Evolutionary conservation across 1,140 invertebrate genomes (phyloP).

Genomic region (Ladona fulva): DNA sequence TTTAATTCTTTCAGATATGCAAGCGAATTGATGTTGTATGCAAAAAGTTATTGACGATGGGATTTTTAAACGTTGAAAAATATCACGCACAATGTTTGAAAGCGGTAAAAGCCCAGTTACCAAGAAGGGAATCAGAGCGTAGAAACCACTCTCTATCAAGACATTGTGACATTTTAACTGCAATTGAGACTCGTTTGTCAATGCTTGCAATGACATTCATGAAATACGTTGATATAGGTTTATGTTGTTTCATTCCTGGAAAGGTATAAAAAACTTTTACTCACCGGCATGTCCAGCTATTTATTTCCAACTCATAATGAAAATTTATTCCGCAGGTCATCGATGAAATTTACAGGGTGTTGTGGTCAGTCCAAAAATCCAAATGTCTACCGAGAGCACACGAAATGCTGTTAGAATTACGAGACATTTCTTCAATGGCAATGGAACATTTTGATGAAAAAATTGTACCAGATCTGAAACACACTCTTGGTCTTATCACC

Average conservation of each 20-base stretch:
- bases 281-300: background rate
- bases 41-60: slow-evolving; percentile 64
- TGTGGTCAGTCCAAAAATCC: slow-evolving; percentile 55
- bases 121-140: slow-evolving; percentile 79
- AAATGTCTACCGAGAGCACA: slow-evolving; percentile 63
- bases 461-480: slow-evolving; percentile 53
- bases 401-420: slow-evolving; percentile 76
- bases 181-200: slow-evolving; percentile 81
- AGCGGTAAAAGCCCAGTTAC: slow-evolving; percentile 70
- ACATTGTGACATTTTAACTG: slow-evolving; percentile 81
- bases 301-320: background rate
- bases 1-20: slow-evolving; percentile 57
- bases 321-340: slow-evolving; percentile 54
- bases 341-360: slow-evolving; percentile 73
- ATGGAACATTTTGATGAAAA: slow-evolving; percentile 95
- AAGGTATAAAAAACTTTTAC: slow-evolving; percentile 49
- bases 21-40: slow-evolving; percentile 65
- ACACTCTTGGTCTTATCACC: background rate
- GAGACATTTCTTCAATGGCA: slow-evolving; percentile 91
- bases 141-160: slow-evolving; percentile 70
- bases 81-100: slow-evolving; percentile 64
- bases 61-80: slow-evolving; percentile 69
- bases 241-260: slow-evolving; percentile 90
- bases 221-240: slow-evolving; percentile 69
- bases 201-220: slow-evolving; percentile 87